These are phyloP conservation scores for Squalus acanthias DNA, from an alignment of 2,797 vertebrate species.

Conservation along the genomic window DNA sequence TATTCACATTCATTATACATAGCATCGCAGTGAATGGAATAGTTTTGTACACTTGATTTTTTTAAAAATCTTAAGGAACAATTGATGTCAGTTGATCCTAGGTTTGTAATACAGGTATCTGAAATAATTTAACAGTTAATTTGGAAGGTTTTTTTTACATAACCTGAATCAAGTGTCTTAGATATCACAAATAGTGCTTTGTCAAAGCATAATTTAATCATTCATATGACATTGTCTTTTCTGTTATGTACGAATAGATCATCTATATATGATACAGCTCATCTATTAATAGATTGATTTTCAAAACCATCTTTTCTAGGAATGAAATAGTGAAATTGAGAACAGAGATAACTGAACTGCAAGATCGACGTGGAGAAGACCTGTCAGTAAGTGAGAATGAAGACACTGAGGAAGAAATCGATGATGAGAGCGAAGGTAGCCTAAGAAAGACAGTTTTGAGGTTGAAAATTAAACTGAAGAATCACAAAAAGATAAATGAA, in stretches of 20 bases:
- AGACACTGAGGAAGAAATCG: conserved; percentile 54
- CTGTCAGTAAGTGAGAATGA: conserved; percentile 44
- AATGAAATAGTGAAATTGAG: conserved; percentile 53
- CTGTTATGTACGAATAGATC: not conserved
- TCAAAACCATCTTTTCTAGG: conserved; percentile 47
- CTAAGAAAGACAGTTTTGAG: conserved; percentile 59
- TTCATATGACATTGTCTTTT: not conserved
- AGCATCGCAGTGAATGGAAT: not conserved
- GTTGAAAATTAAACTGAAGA: conserved; percentile 57
- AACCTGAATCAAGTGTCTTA: not conserved
- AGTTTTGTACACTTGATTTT: not conserved
- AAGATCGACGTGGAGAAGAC: conserved; percentile 47
- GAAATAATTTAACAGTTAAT: not conserved
- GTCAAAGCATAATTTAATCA: not conserved
- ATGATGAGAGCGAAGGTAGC: conserved; percentile 61
- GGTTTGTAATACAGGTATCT: not conserved
- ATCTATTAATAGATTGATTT: not conserved
- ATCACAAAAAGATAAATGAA: conserved; percentile 53
- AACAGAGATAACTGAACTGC: conserved; percentile 55
- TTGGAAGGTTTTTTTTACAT: not conserved
- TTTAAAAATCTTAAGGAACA: not conserved
- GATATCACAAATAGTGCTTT: not conserved
- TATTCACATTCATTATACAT: not conserved
- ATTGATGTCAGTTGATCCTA: not conserved
- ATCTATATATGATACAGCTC: not conserved